Evolutionary conservation across 2,113 vertebrate species (phyloP).

Genomic region (Callipepla squamata): DNA sequence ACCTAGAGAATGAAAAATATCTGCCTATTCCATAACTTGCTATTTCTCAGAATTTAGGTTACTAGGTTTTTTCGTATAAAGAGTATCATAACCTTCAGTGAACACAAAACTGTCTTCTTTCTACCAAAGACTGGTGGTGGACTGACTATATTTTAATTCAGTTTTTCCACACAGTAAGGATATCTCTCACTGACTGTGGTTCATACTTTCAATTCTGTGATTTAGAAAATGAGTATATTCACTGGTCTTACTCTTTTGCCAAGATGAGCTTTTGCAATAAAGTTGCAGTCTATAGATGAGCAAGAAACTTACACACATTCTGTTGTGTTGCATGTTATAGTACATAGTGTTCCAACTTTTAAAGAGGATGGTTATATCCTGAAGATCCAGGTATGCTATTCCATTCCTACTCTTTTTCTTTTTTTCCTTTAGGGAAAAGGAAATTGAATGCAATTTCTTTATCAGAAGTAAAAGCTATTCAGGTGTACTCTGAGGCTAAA

Average conservation of each 20-base stretch:
- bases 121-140: background rate
- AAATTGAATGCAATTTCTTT: background rate
- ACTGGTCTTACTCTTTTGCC: constrained; percentile 13
- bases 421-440: constrained; percentile 20
- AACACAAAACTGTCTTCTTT: background rate
- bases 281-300: background rate
- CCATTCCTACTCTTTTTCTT: background rate
- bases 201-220: constrained; percentile 39
- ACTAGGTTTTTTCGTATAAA: background rate
- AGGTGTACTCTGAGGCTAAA: background rate
- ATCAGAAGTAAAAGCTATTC: background rate
- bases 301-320: background rate
- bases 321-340: background rate
- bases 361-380: constrained; percentile 14
- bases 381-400: background rate
- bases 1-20: background rate
- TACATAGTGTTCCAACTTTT: background rate
- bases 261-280: constrained; percentile 17
- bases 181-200: background rate
- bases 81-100: background rate
- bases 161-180: background rate
- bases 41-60: background rate
- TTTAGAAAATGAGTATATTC: constrained; percentile 20
- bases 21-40: background rate
- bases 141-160: background rate